Conservation (phyloP, 2,888 invertebrate genomes). For the Parnassius mnemosyne region DNA sequence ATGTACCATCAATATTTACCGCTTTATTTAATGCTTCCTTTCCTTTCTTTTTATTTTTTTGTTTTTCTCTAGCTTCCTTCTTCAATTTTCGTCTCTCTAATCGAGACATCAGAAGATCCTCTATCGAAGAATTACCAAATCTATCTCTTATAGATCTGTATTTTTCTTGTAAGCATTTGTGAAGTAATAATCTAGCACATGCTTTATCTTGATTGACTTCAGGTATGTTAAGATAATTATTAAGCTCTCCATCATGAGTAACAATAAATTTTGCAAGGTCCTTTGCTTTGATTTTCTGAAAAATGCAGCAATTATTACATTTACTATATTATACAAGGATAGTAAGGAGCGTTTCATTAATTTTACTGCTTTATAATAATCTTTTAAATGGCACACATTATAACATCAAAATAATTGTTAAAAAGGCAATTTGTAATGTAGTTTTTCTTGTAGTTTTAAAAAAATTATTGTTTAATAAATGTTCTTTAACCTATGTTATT, state of each 20-base stretch:
- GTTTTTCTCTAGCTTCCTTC: conserved; percentile 62
- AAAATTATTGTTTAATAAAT: too few species aligned
- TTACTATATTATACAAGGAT: background rate
- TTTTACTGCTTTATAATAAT: too few species aligned
- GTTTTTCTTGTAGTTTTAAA: too few species aligned
- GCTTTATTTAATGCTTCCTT: conserved; percentile 41
- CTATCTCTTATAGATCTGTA: conserved; percentile 58
- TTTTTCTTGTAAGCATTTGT: conserved; percentile 64
- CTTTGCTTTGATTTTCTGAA: conserved; percentile 71
- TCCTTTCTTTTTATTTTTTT: conserved; percentile 48
- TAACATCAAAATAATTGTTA: too few species aligned
- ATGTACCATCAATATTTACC: conserved; percentile 53
- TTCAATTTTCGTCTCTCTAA: conserved; percentile 64
- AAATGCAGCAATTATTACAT: conserved; percentile 9
- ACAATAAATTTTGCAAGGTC: conserved; percentile 67
- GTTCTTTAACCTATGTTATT: too few species aligned
- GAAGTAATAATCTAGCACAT: conserved; percentile 64
- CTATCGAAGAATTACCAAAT: conserved; percentile 62
- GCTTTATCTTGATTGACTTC: conserved; percentile 61
- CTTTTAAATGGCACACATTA: too few species aligned
- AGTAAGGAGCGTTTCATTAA: too few species aligned
- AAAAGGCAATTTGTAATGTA: too few species aligned
- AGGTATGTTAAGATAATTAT: conserved; percentile 60
- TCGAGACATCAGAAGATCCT: conserved; percentile 70
- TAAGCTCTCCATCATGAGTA: conserved; percentile 59